Percentiles rank a stretch among this genome's conserved stretches.
phyloP scores from a whole-genome alignment of 2,888 invertebrate species.

The Ochlodes sylvanus region DNA sequence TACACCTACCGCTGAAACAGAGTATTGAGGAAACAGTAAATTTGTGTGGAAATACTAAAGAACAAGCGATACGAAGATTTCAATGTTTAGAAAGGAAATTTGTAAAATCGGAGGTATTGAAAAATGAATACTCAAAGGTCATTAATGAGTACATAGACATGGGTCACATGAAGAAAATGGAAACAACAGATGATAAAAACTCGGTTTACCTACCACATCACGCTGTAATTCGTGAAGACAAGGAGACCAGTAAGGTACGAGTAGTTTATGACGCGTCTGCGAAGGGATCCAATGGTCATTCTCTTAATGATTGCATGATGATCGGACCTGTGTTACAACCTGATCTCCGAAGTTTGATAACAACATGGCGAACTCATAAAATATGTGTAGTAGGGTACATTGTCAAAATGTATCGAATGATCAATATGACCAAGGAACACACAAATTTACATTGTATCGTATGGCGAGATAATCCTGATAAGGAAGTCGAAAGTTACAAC shows the following conservation, averaged over 20 bases:
- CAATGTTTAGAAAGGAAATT: conserved; percentile 39
- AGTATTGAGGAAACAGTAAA: conserved; percentile 34
- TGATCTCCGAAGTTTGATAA: too few species aligned
- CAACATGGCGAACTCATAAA: too few species aligned
- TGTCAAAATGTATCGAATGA: too few species aligned
- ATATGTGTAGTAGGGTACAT: too few species aligned
- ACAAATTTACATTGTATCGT: too few species aligned
- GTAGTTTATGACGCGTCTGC: conserved; percentile 46
- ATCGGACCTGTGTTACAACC: too few species aligned
- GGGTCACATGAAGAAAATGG: conserved; percentile 41
- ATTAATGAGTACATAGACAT: conserved; percentile 40
- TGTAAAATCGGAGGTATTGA: conserved; percentile 28
- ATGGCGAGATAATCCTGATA: too few species aligned
- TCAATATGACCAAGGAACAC: too few species aligned
- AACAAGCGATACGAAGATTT: conserved; percentile 42
- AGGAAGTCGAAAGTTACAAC: too few species aligned
- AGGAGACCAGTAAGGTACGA: conserved; percentile 43
- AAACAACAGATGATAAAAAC: conserved; percentile 9
- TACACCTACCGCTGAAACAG: conserved; percentile 40
- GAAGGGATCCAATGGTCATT: conserved; percentile 33
- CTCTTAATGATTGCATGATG: too few species aligned
- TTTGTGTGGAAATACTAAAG: conserved; percentile 41
- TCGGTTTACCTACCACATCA: conserved; percentile 45
- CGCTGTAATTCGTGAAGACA: conserved; percentile 44
- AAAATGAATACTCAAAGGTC: conserved; percentile 38